These are phyloP conservation scores for Eulemur albifrons DNA, from an alignment of 2,797 vertebrate genomes.

Conservation along the genomic window DNA sequence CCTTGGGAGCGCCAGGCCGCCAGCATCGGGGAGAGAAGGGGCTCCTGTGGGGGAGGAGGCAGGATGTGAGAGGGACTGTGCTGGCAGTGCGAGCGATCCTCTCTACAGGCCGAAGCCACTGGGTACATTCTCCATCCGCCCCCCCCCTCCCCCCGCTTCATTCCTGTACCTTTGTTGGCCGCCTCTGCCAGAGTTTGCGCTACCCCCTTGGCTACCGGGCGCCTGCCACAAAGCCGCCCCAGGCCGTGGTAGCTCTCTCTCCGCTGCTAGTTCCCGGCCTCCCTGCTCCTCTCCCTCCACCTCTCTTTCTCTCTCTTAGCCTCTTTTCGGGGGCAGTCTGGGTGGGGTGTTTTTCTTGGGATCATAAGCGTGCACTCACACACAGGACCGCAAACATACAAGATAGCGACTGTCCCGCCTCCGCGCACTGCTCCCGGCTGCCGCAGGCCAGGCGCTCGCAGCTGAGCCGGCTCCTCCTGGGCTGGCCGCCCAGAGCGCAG, in stretches of 20 bases:
- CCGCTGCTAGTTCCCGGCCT: neutral
- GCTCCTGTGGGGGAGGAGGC: neutral
- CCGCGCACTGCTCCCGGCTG: neutral
- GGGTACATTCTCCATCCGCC: neutral
- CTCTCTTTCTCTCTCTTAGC: neutral
- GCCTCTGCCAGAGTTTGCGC: neutral
- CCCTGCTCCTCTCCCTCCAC: neutral
- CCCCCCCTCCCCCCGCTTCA: neutral
- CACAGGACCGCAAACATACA: neutral
- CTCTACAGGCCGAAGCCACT: neutral
- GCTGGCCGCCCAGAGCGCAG: neutral
- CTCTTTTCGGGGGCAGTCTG: neutral
- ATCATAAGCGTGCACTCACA: neutral
- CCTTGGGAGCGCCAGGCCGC: neutral
- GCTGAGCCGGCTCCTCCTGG: neutral
- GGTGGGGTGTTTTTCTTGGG: neutral
- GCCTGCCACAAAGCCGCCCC: neutral
- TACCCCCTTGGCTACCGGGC: neutral
- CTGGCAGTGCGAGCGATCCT: neutral
- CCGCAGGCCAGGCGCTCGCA: neutral
- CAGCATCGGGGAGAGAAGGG: neutral
- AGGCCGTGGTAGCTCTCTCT: neutral
- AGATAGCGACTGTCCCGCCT: neutral
- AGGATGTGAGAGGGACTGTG: neutral
- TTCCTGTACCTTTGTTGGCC: conserved; percentile 10